A percentile compares a stretch with the other conserved stretches of the same genome.
phyloP scores from a whole-genome alignment of 2,888 invertebrate genomes.

The Hydroisotoma schaefferi region DNA sequence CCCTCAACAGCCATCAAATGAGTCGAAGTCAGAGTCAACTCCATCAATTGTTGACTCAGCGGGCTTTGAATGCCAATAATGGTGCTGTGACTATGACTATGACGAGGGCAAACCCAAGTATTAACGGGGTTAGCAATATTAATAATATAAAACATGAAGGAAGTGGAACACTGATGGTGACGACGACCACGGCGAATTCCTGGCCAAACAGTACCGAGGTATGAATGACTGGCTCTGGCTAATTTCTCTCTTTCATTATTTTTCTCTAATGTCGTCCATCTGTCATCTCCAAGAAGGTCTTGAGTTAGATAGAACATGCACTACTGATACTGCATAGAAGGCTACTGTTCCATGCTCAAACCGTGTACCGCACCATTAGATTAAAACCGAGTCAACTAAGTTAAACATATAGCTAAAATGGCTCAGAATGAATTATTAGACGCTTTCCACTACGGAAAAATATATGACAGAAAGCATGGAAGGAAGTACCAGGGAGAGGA shows the following conservation, averaged over 20 bases:
- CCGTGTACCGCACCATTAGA: no score
- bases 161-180: slow-evolving; percentile 15
- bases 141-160: slow-evolving; percentile 16
- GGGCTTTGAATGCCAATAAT: slow-evolving; percentile 24
- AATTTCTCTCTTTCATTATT: slow-evolving; percentile 4
- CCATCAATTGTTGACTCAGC: slow-evolving; percentile 38
- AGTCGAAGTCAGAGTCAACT: slow-evolving; percentile 25
- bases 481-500: no score
- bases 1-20: not conserved
- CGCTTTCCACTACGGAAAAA: no score
- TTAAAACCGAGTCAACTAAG: no score
- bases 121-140: not conserved
- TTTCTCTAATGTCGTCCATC: slow-evolving; percentile 7
- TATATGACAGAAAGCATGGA: no score
- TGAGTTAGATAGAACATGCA: no score
- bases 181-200: no score
- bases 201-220: slow-evolving; percentile 38
- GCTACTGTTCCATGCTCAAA: no score
- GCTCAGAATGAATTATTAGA: no score
- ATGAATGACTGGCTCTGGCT: no score
- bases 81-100: not conserved
- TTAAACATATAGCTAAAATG: no score
- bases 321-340: no score
- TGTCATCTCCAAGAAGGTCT: slow-evolving; percentile 8
- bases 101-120: slow-evolving; percentile 15